Percentiles rank a stretch among this genome's conserved stretches.
Evolutionary conservation across 2,113 vertebrate species (phyloP).

Genomic region (Pyxicephalus adspersus): DNA sequence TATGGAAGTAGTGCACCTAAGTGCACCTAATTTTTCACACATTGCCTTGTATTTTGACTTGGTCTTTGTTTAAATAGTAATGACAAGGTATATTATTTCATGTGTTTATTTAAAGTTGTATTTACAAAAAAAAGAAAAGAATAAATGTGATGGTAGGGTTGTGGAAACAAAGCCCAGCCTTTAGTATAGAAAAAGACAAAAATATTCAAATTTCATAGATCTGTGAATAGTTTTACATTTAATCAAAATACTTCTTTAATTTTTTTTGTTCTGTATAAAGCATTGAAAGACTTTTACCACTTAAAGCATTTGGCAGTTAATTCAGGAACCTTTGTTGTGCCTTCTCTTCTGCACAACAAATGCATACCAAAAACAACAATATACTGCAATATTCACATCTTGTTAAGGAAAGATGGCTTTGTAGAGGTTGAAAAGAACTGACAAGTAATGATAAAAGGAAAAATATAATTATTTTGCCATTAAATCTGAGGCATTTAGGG

Average conservation of each 20-base stretch:
- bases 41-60: too few relatives aligned
- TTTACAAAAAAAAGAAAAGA: too few relatives aligned
- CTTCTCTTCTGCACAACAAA: background rate
- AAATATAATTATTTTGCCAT: background rate
- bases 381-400: background rate
- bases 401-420: background rate
- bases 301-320: background rate
- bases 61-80: too few relatives aligned
- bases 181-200: background rate
- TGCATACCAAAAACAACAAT: background rate
- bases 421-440: background rate
- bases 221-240: background rate
- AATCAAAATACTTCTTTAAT: background rate
- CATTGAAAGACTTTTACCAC: background rate
- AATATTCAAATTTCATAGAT: background rate
- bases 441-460: background rate
- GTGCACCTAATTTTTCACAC: too few relatives aligned
- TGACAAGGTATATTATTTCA: too few relatives aligned
- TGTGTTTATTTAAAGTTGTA: too few relatives aligned
- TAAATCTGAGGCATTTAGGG: background rate
- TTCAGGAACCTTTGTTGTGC: background rate
- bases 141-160: too few relatives aligned
- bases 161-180: too few relatives aligned
- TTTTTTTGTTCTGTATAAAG: background rate
- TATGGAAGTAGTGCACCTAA: too few relatives aligned